Conservation (phyloP, 2,888 invertebrate species). For the Lymantria dispar region DNA sequence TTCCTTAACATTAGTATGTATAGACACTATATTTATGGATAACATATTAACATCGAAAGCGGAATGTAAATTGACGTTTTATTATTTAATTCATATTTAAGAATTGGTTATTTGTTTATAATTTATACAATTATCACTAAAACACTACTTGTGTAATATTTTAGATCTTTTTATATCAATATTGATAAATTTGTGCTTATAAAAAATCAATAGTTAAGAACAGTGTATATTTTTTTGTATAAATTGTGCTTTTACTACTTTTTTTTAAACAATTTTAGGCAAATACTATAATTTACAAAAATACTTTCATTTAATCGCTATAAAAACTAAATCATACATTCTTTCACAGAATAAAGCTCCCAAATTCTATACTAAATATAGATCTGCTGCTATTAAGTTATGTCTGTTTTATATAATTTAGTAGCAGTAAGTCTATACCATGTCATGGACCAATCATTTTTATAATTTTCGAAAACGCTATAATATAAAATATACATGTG, state of each 20-base stretch:
- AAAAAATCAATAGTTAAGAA: neutral
- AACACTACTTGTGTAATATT: neutral
- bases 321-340: conserved; percentile 10
- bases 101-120: conserved; percentile 11
- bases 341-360: conserved; percentile 11
- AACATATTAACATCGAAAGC: conserved; percentile 66
- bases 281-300: conserved; percentile 15
- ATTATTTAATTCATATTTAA: conserved; percentile 16
- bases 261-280: neutral
- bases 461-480: conserved; percentile 17
- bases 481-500: conserved; percentile 36
- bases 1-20: conserved; percentile 25
- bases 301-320: conserved; percentile 19
- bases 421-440: conserved; percentile 24
- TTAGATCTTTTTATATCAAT: neutral
- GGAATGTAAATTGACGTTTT: conserved; percentile 62
- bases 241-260: conserved; percentile 7
- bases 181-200: neutral
- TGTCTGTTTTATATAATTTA: conserved; percentile 6
- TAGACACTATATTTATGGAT: conserved; percentile 39
- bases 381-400: too few species aligned
- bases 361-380: conserved; percentile 5
- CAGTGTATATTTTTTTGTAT: conserved; percentile 1
- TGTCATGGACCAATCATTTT: conserved; percentile 32
- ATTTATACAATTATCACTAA: neutral